Conservation (phyloP, 2,888 invertebrate genomes). For the Nomada flava region DNA sequence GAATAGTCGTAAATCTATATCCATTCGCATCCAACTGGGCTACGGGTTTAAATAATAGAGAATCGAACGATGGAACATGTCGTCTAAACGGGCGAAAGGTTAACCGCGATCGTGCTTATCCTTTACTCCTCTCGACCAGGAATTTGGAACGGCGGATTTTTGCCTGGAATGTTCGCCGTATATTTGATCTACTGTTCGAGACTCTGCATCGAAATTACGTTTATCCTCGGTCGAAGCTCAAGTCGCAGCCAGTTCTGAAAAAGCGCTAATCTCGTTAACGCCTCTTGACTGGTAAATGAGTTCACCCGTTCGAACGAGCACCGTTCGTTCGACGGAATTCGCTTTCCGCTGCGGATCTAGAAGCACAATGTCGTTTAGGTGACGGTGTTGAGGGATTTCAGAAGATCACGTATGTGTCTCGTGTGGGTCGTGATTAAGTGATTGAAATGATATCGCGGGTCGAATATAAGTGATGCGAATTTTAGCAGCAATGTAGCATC, state of each 20-base stretch:
- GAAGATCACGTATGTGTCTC: conserved; percentile 8
- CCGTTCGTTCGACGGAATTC: neutral
- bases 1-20: conserved; percentile 43
- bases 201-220: neutral
- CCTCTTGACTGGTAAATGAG: conserved; percentile 37
- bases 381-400: neutral
- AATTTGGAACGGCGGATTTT: conserved; percentile 10
- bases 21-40: conserved; percentile 11
- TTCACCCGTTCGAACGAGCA: neutral
- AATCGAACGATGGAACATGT: neutral
- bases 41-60: conserved; percentile 24
- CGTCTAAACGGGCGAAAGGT: neutral
- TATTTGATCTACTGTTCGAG: neutral
- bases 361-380: too few relatives aligned
- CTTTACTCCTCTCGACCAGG: neutral
- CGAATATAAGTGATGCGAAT: neutral
- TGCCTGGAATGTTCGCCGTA: neutral
- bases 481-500: neutral
- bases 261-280: conserved; percentile 41
- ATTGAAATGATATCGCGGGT: neutral
- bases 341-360: neutral
- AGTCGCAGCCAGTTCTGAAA: neutral
- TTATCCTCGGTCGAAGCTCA: neutral
- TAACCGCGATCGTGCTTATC: neutral
- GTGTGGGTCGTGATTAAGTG: neutral